A percentile compares a stretch with the other conserved stretches of the same genome.
Conservation (phyloP, 2,113 vertebrate genomes). For the Hippocampus abdominalis region DNA sequence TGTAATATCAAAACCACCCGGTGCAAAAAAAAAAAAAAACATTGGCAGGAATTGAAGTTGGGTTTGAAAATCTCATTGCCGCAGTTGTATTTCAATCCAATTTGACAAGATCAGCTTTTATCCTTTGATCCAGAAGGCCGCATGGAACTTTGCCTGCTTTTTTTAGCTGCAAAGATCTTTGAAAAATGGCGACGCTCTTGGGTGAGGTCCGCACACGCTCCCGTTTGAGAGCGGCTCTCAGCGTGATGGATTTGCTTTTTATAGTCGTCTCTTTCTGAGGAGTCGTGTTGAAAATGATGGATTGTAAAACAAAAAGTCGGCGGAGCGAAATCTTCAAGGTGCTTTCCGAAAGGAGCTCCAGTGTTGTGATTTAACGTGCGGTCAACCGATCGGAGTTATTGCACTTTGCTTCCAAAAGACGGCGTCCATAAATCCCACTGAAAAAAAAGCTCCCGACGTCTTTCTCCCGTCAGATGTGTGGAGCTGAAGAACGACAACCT, state of each 20-base stretch:
- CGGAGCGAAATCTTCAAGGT: neutral
- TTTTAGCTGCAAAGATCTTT: neutral
- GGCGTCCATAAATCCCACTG: neutral
- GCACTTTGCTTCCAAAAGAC: neutral
- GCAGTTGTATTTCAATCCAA: neutral
- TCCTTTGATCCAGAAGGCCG: neutral
- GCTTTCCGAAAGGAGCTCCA: neutral
- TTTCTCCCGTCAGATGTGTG: constrained; percentile 74
- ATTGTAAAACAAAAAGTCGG: neutral
- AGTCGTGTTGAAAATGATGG: neutral
- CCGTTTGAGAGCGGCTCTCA: neutral
- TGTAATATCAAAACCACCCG: neutral
- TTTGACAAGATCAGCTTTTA: neutral
- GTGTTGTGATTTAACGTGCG: neutral
- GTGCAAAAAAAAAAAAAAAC: too few species aligned
- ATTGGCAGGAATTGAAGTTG: neutral
- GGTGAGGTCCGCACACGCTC: neutral
- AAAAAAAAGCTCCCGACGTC: neutral
- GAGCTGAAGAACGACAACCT: constrained; percentile 93
- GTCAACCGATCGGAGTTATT: neutral
- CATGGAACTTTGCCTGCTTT: neutral
- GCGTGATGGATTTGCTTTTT: neutral
- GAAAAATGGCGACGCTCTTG: neutral
- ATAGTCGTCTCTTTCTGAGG: neutral
- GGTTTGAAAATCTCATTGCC: neutral